Evolutionary conservation across 2,113 vertebrate genomes (phyloP).

Genomic region (Seriola rivoliana): DNA sequence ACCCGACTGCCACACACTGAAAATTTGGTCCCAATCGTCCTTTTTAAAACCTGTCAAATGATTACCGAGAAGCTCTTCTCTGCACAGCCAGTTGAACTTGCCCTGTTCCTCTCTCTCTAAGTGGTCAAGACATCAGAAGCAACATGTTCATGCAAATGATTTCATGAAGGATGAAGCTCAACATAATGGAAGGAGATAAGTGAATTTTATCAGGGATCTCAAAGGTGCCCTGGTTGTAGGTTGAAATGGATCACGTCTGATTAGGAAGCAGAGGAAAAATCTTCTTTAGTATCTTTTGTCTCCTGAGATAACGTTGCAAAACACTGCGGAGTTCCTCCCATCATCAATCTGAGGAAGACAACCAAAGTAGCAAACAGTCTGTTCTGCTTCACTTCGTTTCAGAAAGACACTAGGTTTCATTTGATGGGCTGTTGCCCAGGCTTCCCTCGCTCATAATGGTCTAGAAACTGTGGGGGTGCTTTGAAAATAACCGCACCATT

Average conservation of each 20-base stretch:
- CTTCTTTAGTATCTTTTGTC: constrained; percentile 56
- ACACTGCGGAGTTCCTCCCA: constrained; percentile 60
- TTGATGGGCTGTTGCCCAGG: constrained; percentile 76
- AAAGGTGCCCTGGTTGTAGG: constrained; percentile 53
- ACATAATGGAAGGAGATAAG: constrained; percentile 63
- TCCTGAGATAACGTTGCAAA: constrained; percentile 57
- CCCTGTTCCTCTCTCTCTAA: constrained; percentile 15
- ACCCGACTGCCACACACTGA: constrained; percentile 78
- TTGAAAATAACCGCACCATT: constrained; percentile 75
- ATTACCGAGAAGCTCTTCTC: constrained; percentile 56
- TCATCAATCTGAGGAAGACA: constrained; percentile 68
- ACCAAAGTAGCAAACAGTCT: constrained; percentile 70
- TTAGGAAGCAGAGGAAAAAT: constrained; percentile 52
- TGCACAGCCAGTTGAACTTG: constrained; percentile 19
- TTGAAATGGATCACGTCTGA: constrained; percentile 68
- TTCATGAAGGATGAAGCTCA: constrained; percentile 38
- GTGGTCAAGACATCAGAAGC: constrained; percentile 11
- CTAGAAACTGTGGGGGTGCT: constrained; percentile 68
- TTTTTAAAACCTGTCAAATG: constrained; percentile 77
- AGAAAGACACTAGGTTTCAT: constrained; percentile 74
- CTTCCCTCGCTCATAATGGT: constrained; percentile 71
- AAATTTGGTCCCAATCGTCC: constrained; percentile 74
- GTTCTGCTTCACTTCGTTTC: constrained; percentile 74
- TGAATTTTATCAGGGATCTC: constrained; percentile 61
- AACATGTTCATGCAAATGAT: constrained; percentile 54